Evolutionary conservation across 64 coral and sea anemone species (phyloP).

Genomic region (Montipora capricornis): DNA sequence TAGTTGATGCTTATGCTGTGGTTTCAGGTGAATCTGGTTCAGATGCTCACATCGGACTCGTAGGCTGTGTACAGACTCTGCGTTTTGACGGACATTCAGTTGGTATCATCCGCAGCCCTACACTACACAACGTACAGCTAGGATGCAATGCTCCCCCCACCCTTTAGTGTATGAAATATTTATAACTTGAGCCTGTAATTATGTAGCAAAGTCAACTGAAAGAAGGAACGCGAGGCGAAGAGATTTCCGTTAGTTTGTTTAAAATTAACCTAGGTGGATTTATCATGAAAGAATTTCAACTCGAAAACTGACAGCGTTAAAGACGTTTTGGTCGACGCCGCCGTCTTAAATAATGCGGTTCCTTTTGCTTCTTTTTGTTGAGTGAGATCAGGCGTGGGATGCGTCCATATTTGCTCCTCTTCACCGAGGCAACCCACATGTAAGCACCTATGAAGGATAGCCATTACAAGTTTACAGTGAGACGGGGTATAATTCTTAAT

Average conservation of each 20-base stretch:
- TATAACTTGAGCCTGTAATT: neutral
- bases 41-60: neutral
- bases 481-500: too few relatives aligned
- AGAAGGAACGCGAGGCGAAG: neutral
- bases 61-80: constrained; percentile 27
- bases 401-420: too few relatives aligned
- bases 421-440: too few relatives aligned
- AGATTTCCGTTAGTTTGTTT: neutral
- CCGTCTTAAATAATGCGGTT: too few relatives aligned
- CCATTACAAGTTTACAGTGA: too few relatives aligned
- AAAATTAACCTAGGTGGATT: too few relatives aligned
- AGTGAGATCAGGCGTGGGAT: too few relatives aligned
- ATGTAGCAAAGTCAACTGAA: neutral
- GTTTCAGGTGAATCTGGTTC: constrained; percentile 31
- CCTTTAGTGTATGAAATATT: neutral
- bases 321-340: too few relatives aligned
- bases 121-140: neutral
- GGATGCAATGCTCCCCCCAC: constrained; percentile 3
- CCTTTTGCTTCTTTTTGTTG: too few relatives aligned
- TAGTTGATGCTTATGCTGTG: neutral
- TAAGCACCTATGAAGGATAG: too few relatives aligned
- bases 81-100: neutral
- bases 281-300: too few relatives aligned
- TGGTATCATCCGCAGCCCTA: neutral
- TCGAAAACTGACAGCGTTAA: too few relatives aligned